Evolutionary conservation across 2,888 invertebrate genomes (phyloP).

Genomic region (Ptychoptera contaminata): DNA sequence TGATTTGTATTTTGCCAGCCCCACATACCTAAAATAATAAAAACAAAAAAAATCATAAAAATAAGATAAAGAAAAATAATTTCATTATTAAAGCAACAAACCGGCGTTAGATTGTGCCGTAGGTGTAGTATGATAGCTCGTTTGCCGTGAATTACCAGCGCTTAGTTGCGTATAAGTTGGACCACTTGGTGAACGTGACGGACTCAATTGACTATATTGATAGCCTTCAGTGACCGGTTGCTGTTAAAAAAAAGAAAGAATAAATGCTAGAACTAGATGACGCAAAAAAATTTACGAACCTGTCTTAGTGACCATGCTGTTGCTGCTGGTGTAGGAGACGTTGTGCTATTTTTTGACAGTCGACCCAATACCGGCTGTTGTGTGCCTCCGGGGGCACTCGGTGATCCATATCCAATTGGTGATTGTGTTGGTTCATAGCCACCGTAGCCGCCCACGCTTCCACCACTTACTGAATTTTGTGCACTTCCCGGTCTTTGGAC

Average conservation of each 20-base stretch:
- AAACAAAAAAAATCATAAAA: too few species aligned
- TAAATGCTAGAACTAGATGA: too few species aligned
- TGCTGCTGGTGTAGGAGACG: slow-evolving; percentile 53
- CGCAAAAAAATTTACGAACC: slow-evolving; percentile 22
- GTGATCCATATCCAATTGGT: slow-evolving; percentile 37
- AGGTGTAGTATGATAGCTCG: slow-evolving; percentile 34
- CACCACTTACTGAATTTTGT: slow-evolving; percentile 44
- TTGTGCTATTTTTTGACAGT: slow-evolving; percentile 49
- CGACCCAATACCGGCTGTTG: slow-evolving; percentile 34
- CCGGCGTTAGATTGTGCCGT: slow-evolving; percentile 28
- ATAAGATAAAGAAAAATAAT: not conserved
- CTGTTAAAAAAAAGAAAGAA: slow-evolving; percentile 16
- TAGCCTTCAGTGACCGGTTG: slow-evolving; percentile 55
- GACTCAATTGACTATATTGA: slow-evolving; percentile 56
- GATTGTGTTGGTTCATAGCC: slow-evolving; percentile 63
- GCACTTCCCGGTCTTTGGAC: slow-evolving; percentile 50
- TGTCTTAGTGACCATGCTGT: slow-evolving; percentile 47
- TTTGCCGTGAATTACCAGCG: slow-evolving; percentile 42
- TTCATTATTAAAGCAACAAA: not conserved
- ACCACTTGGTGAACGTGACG: slow-evolving; percentile 68
- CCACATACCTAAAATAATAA: slow-evolving; percentile 77
- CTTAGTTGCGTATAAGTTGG: slow-evolving; percentile 68
- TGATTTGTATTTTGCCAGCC: slow-evolving; percentile 49
- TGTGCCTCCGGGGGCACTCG: slow-evolving; percentile 32
- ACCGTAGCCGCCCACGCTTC: slow-evolving; percentile 18